Conservation (phyloP, 2,888 invertebrate species). For the Drosophila tripunctata region DNA sequence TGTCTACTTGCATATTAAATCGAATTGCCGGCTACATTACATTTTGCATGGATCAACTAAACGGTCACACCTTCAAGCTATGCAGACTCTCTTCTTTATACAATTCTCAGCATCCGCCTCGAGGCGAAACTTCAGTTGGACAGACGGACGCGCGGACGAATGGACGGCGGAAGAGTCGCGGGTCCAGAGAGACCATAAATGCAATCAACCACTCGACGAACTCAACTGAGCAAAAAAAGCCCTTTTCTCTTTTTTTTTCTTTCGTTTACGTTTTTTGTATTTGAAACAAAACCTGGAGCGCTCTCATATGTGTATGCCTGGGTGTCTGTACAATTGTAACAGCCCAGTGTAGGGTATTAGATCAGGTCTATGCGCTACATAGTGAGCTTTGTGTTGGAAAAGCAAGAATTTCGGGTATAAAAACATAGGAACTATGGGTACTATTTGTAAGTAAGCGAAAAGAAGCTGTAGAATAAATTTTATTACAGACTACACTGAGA, state of each 20-base stretch:
- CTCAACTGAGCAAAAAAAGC: conserved; percentile 36
- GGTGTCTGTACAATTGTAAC: conserved; percentile 72
- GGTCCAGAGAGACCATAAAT: conserved; percentile 64
- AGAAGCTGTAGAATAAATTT: too few species aligned
- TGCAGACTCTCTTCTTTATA: too few species aligned
- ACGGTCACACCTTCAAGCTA: conserved; percentile 66
- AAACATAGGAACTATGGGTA: too few species aligned
- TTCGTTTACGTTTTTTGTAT: conserved; percentile 8
- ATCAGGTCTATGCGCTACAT: too few species aligned
- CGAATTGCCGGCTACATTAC: conserved; percentile 70
- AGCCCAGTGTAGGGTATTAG: conserved; percentile 31
- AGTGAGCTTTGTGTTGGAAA: too few species aligned
- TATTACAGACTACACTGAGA: too few species aligned
- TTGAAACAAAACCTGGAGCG: conserved; percentile 42
- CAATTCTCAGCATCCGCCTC: conserved; percentile 49
- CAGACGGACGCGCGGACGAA: not conserved
- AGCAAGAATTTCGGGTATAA: too few species aligned
- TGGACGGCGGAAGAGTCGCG: conserved; percentile 17
- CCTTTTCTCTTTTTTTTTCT: conserved; percentile 23
- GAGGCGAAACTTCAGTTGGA: conserved; percentile 30
- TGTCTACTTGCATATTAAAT: conserved; percentile 57
- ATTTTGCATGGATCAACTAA: conserved; percentile 75
- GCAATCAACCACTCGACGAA: conserved; percentile 76
- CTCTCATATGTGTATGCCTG: conserved; percentile 12
- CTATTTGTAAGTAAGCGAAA: too few species aligned